These are phyloP conservation scores for Epiblema foenella DNA, from an alignment of 2,888 invertebrate genomes.

Conservation along the genomic window DNA sequence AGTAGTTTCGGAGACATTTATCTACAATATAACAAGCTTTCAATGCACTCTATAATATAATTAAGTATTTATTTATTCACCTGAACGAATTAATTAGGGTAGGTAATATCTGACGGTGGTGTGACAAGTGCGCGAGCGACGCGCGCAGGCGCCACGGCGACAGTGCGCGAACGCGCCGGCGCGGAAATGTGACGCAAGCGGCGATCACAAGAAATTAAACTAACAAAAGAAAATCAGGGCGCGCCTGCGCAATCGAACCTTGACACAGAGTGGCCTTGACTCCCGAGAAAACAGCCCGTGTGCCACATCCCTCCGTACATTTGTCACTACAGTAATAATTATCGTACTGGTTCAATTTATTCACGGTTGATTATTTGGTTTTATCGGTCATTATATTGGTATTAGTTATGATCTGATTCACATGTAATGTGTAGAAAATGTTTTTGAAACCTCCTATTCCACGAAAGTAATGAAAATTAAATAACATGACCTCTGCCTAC, in stretches of 20 bases:
- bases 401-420: too few species aligned
- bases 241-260: slow-evolving; percentile 76
- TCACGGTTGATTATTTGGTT: too few species aligned
- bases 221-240: slow-evolving; percentile 73
- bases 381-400: too few species aligned
- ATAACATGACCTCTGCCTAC: too few species aligned
- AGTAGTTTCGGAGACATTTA: too few species aligned
- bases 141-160: slow-evolving; percentile 31
- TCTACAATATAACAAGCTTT: too few species aligned
- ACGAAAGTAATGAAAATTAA: too few species aligned
- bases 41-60: too few species aligned
- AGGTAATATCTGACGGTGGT: background rate
- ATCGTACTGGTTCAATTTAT: too few species aligned
- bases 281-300: slow-evolving; percentile 70
- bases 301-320: slow-evolving; percentile 45
- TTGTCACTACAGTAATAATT: slow-evolving; percentile 1
- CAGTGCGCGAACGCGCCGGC: slow-evolving; percentile 63
- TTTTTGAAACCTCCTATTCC: too few species aligned
- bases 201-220: slow-evolving; percentile 71
- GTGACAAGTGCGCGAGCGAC: background rate
- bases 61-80: too few species aligned
- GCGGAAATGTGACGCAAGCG: slow-evolving; percentile 78
- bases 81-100: background rate
- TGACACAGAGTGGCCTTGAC: slow-evolving; percentile 79
- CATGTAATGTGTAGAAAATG: too few species aligned